Conservation (phyloP, 2,888 invertebrate genomes). For the Candidula unifasciata region DNA sequence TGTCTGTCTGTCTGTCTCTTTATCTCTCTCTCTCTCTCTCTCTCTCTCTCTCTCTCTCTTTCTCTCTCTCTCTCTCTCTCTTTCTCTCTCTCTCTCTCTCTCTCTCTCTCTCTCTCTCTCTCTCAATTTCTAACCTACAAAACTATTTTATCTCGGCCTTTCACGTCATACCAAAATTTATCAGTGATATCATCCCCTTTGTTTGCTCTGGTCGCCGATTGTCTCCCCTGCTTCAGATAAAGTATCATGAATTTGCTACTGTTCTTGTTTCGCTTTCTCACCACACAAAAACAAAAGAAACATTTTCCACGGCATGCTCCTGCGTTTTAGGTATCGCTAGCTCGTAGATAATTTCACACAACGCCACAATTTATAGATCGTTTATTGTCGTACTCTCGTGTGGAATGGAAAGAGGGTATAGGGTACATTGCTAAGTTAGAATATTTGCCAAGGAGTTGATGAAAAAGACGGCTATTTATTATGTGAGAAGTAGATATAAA, state of each 20-base stretch:
- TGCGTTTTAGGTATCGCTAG: not conserved
- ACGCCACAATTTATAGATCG: not conserved
- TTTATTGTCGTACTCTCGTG: not conserved
- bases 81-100: constrained; percentile 23
- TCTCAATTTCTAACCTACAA: too few relatives aligned
- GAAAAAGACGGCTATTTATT: not conserved
- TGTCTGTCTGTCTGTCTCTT: too few relatives aligned
- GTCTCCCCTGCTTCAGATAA: too few relatives aligned
- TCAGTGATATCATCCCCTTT: too few relatives aligned
- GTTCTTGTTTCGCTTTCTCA: not conserved
- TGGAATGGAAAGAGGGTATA: not conserved
- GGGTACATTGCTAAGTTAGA: not conserved
- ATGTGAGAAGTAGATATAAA: too few relatives aligned
- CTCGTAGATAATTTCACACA: constrained; percentile 1
- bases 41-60: constrained; percentile 8
- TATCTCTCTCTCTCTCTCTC: too few relatives aligned
- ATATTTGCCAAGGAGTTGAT: not conserved
- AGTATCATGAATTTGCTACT: not conserved
- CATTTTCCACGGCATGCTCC: too few relatives aligned
- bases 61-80: constrained; percentile 17
- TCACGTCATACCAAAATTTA: too few relatives aligned
- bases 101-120: constrained; percentile 22
- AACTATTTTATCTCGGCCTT: too few relatives aligned
- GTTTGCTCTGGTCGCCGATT: too few relatives aligned
- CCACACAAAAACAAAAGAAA: too few relatives aligned